A percentile compares a stretch with the other conserved stretches of the same genome.
Conservation (phyloP, 2,888 invertebrate species). For the Heliconius charithonia region DNA sequence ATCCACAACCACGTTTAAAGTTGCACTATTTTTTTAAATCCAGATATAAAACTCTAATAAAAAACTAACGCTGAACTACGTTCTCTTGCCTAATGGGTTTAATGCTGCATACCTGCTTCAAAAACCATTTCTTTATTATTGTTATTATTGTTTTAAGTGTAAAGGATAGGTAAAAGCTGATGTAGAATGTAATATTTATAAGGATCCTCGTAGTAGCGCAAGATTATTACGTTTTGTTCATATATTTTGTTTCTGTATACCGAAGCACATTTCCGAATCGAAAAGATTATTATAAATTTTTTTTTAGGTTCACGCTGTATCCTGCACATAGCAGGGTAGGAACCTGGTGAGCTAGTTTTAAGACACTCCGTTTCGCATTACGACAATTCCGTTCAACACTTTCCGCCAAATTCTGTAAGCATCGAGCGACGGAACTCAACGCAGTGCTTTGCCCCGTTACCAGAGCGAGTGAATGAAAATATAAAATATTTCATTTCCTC, state of each 20-base stretch:
- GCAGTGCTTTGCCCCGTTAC: no score
- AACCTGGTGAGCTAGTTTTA: no score
- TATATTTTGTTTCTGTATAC: not conserved
- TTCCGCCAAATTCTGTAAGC: no score
- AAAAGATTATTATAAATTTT: not conserved
- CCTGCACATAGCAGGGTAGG: no score
- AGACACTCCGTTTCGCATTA: no score
- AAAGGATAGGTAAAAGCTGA: constrained; percentile 41
- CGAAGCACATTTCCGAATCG: not conserved
- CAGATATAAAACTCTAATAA: not conserved
- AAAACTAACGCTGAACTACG: not conserved
- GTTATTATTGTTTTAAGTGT: constrained; percentile 29
- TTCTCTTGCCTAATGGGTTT: not conserved
- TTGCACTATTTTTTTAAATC: no score
- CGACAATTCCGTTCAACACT: no score
- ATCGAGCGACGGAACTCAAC: no score
- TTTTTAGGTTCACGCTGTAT: no score
- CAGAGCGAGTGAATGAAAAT: not conserved
- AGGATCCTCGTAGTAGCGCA: constrained; percentile 8
- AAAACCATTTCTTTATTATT: no score
- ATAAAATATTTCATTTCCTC: no score
- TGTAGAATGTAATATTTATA: constrained; percentile 19
- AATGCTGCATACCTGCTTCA: not conserved
- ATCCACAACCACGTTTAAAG: no score
- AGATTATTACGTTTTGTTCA: not conserved